Evolutionary conservation across 2,888 invertebrate species (phyloP), one percentile per base, ranked within the genome.

Genomic region (Coelinius sp.): DNA sequence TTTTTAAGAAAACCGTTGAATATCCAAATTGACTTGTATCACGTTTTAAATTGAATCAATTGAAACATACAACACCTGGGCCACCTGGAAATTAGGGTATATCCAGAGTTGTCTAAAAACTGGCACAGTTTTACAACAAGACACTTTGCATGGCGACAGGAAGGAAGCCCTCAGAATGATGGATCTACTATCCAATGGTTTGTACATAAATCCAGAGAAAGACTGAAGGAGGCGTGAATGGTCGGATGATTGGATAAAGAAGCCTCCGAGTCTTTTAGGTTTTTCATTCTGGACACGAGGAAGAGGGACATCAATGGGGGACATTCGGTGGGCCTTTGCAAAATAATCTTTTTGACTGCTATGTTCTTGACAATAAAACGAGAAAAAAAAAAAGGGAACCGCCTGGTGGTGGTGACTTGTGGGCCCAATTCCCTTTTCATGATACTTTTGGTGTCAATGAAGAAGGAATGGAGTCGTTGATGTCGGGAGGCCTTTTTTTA

Each of bases 191-290:
- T 77, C 77, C 76, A 76, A 80, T 77, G 71, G 68, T 41, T 41
- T 41, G 38, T 53, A 53, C 53, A 67, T 24, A 24, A 10, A 52
- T 52, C 17, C 35, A 17, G 22, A 38, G 38, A 65, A 70, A 73
- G n/a, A 71, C 46, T 27, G 65, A 65, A 38, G 73, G 76, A 79
- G 84, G 84, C 85, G 84, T 85, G 85, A 86, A 86, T 86, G 80
- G 82, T 69, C 73, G 75, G 83, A 85, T 86, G 83, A 86, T 85
- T 86, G 83, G 82, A 85, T 85, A 85, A 85, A 85, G 84, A 83
- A 81, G 79, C 73, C 74, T 77, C 76, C 73, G 76, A 77, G 79
- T 74, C 63, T 76, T 76, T 75, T 73, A 71, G 17, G n/a, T n/a
- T 24, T 53, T 14, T 31, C 31, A 56, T 65, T 59, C 35, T 71